Base-by-base conservation (phyloP, 2,797 vertebrate species). In the Nannoperca obscura region DNA sequence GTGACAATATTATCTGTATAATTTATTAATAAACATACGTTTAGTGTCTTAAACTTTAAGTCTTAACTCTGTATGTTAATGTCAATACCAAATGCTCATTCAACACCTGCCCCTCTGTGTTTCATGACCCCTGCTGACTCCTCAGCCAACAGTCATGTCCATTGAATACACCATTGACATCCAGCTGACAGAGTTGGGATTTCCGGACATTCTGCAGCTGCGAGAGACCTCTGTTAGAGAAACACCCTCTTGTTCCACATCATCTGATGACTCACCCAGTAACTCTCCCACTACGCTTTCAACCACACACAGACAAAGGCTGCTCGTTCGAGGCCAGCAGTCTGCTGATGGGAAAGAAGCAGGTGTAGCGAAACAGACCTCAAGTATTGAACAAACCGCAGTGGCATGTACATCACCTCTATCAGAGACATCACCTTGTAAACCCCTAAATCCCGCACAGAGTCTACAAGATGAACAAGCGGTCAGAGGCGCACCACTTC, bases 121-220 rank as follows among this genome's bases (percentile, higher is more conserved):
- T 5, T 60, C 6, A 7, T 68, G 20, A 5, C 17, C 1, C 17
- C 24, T 42, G 10, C 8, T 20, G 32, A 12, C 49, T 50, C 61
- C n/a, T 5, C 67, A 80, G 65, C 11, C 61, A 11, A 70, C 86
- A 86, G 85, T 11, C 86, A 95, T 96, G 95, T 93, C 95, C 53
- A 91, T 94, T 68, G 94, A 95, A 53, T 93, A 95, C 80, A 96
- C 95, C 14, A 94, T 95, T 12, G 95, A 95, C 38, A 94, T 95
- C 79, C 95, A 95, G 90, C 92, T 96, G 1, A 95, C 94, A 2
- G 94, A 95, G 82, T 24, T 95, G 90, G 95, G 95, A 0, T 95
- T 94, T 64, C 88, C 92, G 2, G 86, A 91, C 57, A 52, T 94
- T 71, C 70, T 92, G 20, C 61, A 86, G 52, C 19, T 76, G 0